A percentile compares a stretch with the other conserved stretches of the same genome.
Evolutionary conservation across 2,888 invertebrate genomes (phyloP).

Genomic region (Meiosimyza decipiens): DNA sequence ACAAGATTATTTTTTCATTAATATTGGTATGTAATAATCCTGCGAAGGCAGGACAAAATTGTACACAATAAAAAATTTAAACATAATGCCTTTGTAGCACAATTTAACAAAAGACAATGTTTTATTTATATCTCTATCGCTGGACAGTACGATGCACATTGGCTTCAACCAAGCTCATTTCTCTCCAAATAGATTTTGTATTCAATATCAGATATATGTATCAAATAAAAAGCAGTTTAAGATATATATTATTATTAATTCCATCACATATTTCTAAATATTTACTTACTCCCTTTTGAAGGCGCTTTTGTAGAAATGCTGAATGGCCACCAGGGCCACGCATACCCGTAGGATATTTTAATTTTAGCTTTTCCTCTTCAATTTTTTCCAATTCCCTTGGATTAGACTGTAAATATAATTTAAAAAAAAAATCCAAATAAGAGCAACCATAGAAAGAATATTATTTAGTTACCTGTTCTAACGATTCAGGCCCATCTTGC

Average conservation of each 20-base stretch:
- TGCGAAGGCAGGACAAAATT: too few species aligned
- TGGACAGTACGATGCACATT: too few species aligned
- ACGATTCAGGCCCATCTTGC: slow-evolving; percentile 44
- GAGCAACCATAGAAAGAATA: not conserved
- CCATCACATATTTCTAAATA: not conserved
- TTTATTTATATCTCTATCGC: too few species aligned
- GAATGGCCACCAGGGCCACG: slow-evolving; percentile 85
- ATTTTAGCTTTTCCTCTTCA: slow-evolving; percentile 93
- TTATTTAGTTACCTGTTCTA: slow-evolving; percentile 41
- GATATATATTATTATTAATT: not conserved
- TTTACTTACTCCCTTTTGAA: slow-evolving; percentile 87
- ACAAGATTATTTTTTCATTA: too few species aligned
- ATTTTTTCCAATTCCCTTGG: slow-evolving; percentile 84
- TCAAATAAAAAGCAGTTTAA: slow-evolving; percentile 9
- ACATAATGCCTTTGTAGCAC: too few species aligned
- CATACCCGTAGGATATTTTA: slow-evolving; percentile 85
- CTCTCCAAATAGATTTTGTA: too few species aligned
- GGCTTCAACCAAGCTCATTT: too few species aligned
- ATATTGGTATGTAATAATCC: too few species aligned
- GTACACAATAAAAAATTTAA: too few species aligned
- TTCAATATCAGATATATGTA: too few species aligned
- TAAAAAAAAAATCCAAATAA: not conserved
- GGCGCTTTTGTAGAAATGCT: slow-evolving; percentile 91
- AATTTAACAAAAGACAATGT: too few species aligned
- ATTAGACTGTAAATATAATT: slow-evolving; percentile 55